These are phyloP conservation scores for Mus minutoides DNA, from an alignment of 2,797 vertebrate species.

Conservation along the genomic window DNA sequence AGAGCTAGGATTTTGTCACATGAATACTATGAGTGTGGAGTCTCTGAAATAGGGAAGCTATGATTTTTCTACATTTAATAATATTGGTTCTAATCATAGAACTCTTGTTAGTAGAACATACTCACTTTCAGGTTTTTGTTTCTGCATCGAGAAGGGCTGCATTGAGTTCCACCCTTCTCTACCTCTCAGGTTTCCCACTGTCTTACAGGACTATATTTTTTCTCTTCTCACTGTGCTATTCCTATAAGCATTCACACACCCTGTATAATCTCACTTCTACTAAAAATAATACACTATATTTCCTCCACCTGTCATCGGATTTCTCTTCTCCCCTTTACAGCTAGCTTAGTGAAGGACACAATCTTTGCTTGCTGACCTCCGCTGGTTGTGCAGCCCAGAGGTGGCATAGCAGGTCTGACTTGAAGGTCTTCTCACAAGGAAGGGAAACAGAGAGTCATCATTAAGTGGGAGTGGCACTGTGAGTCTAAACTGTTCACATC, in stretches of 20 bases:
- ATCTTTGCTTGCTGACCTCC: not conserved
- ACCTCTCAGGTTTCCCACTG: not conserved
- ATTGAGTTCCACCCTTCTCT: not conserved
- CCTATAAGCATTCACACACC: not conserved
- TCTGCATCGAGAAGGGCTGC: not conserved
- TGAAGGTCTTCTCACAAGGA: not conserved
- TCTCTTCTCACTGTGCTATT: not conserved
- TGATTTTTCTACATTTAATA: conserved; percentile 49
- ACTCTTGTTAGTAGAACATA: not conserved
- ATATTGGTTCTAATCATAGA: not conserved
- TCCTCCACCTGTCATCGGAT: not conserved
- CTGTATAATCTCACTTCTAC: not conserved
- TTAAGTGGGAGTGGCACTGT: not conserved
- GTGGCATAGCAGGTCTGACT: not conserved
- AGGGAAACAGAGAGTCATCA: not conserved
- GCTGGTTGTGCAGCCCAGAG: not conserved
- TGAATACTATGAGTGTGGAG: not conserved
- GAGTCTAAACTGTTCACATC: not conserved
- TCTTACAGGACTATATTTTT: conserved; percentile 9
- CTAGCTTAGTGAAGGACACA: not conserved
- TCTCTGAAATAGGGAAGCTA: conserved; percentile 21
- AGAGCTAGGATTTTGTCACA: conserved; percentile 7
- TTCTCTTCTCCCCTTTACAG: not conserved
- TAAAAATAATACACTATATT: not conserved
- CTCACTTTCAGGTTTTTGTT: not conserved